These are phyloP conservation scores for Microchirus variegatus DNA, from an alignment of 2,797 vertebrate species.

Conservation along the genomic window DNA sequence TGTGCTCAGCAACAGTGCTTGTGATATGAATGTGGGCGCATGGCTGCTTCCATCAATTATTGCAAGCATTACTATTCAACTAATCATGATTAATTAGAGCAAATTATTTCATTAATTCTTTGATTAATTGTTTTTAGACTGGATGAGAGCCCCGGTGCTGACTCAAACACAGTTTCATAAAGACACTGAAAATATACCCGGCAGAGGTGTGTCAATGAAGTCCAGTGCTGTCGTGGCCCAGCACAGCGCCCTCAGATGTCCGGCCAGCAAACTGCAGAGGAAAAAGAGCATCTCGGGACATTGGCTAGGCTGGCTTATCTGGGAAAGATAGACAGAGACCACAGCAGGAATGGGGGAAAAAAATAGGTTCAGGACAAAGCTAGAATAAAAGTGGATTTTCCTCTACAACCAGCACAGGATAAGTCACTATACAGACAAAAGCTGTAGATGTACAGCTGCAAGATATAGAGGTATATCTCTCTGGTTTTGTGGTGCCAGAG, in stretches of 20 bases:
- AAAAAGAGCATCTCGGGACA: constrained; percentile 88
- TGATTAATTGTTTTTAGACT: too few species aligned
- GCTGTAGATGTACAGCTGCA: neutral
- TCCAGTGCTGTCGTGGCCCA: constrained; percentile 78
- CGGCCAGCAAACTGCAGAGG: constrained; percentile 87
- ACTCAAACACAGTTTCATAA: neutral
- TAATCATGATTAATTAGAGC: too few species aligned
- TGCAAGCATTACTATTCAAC: too few species aligned
- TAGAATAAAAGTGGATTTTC: constrained; percentile 30
- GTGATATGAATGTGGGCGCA: too few species aligned
- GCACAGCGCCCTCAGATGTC: constrained; percentile 81
- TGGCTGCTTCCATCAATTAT: too few species aligned
- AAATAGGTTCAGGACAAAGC: neutral
- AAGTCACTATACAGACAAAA: constrained; percentile 11
- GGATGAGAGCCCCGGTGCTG: neutral
- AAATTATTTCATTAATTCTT: too few species aligned
- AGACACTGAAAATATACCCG: constrained; percentile 66
- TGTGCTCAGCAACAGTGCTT: too few species aligned
- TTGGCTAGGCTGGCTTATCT: constrained; percentile 84
- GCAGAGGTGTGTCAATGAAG: constrained; percentile 59
- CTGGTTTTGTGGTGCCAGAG: neutral
- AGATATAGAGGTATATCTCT: neutral
- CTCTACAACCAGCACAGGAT: constrained; percentile 7
- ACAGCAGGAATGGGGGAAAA: constrained; percentile 11
- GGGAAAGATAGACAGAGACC: constrained; percentile 16